Percentiles rank a stretch among this genome's conserved stretches.
phyloP scores from a whole-genome alignment of 1,140 invertebrate genomes.

The Orchesella cincta region DNA sequence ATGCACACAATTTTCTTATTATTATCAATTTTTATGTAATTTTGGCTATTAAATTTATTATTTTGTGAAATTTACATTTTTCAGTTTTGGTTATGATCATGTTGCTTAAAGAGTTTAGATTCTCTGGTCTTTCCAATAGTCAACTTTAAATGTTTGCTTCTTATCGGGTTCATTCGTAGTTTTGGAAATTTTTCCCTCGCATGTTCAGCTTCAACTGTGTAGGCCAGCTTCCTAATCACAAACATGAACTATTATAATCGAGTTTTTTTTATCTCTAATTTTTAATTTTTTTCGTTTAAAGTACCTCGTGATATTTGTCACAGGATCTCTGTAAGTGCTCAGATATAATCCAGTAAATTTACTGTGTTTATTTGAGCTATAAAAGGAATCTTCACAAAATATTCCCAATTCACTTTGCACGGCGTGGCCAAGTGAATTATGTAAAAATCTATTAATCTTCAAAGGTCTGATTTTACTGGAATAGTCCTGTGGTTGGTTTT shows the following conservation, averaged over 20 bases:
- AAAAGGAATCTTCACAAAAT: slow-evolving; percentile 37
- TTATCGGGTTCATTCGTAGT: slow-evolving; percentile 59
- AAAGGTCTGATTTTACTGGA: slow-evolving; percentile 1
- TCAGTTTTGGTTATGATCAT: slow-evolving; percentile 66
- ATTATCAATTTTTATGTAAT: too few species aligned
- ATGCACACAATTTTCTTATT: too few species aligned
- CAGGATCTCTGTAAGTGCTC: slow-evolving; percentile 36
- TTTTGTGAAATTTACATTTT: too few species aligned
- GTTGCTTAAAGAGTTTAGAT: slow-evolving; percentile 76
- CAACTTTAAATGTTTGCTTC: slow-evolving; percentile 61
- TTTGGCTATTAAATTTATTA: too few species aligned
- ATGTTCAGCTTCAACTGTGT: slow-evolving; percentile 62
- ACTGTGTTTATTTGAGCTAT: slow-evolving; percentile 23
- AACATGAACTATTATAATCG: not conserved
- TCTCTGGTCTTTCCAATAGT: slow-evolving; percentile 67
- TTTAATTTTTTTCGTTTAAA: slow-evolving; percentile 28
- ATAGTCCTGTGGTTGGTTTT: not conserved
- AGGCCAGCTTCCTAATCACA: slow-evolving; percentile 31
- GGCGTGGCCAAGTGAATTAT: slow-evolving; percentile 20
- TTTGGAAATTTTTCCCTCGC: slow-evolving; percentile 63
- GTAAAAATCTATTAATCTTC: not conserved
- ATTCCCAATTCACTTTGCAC: slow-evolving; percentile 23
- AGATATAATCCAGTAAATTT: slow-evolving; percentile 39
- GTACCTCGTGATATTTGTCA: slow-evolving; percentile 4
- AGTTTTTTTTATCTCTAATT: slow-evolving; percentile 37